phyloP scores from a whole-genome alignment of 2,888 invertebrate genomes.

The Salticus scenicus region DNA sequence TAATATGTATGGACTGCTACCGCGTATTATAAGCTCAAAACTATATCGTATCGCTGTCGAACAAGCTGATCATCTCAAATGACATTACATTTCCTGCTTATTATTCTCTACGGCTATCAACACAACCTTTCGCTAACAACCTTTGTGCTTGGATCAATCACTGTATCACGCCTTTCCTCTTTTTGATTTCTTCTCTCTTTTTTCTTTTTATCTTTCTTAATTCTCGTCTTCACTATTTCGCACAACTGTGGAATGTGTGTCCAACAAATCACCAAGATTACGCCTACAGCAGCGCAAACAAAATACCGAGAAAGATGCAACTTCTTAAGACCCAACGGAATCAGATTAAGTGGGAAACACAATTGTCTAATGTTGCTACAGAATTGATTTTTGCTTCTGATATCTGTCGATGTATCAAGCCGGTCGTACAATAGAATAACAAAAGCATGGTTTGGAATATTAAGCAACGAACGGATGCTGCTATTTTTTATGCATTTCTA shows the following conservation, averaged over 20 bases:
- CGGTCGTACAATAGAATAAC: conserved; percentile 21
- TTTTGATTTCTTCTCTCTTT: not conserved
- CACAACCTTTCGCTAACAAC: conserved; percentile 4
- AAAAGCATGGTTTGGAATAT: conserved; percentile 32
- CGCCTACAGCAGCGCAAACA: conserved; percentile 21
- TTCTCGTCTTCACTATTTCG: not conserved
- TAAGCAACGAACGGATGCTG: conserved; percentile 25
- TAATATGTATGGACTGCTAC: no score
- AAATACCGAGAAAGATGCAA: not conserved
- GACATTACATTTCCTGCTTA: not conserved
- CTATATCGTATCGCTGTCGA: not conserved
- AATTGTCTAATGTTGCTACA: conserved; percentile 48
- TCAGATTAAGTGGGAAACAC: conserved; percentile 26
- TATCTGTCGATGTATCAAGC: conserved; percentile 40
- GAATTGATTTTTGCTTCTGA: conserved; percentile 45
- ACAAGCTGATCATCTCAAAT: not conserved
- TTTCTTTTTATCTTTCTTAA: not conserved
- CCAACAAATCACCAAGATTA: conserved; percentile 44
- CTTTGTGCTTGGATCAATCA: conserved; percentile 22
- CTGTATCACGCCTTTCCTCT: conserved; percentile 4
- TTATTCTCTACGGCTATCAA: not conserved
- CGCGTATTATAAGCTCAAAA: no score
- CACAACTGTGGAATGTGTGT: conserved; percentile 17
- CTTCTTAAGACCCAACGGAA: not conserved
- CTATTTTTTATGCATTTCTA: conserved; percentile 22